Evolutionary conservation across 2,797 vertebrate genomes (phyloP), one percentile per base, ranked within the genome.

Genomic region (Tiaroga cobitis): DNA sequence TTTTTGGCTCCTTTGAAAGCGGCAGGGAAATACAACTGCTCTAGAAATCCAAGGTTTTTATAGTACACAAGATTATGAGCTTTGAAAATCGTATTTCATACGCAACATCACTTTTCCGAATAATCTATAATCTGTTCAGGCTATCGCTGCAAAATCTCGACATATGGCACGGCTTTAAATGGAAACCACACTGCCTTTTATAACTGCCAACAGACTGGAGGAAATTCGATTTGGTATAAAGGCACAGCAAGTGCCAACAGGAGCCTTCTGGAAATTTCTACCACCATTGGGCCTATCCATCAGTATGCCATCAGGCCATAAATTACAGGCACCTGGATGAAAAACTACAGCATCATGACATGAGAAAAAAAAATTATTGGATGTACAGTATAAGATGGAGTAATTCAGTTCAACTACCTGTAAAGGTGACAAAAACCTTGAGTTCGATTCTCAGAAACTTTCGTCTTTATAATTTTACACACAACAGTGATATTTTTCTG

Each of bases 161-260:
- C 56, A 67, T 32, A 70, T 68, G 76, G 73, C 78, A 46, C 24
- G 19, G 61, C 37, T 83, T 37, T 72, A 75, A 70, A 83, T 88
- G 68, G 26, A 85, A 87, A 87, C 65, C 87, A 85, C 54, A 79
- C 81, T 83, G 69, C 86, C 87, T 91, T 89, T 86, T 83, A 59
- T 84, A 82, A 90, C 89, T 87, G 88, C 89, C 89, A 89, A 56
- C 85, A 85, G 88, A 89, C 85, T 92, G 88, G 83, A 87, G 85
- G 90, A 89, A 91, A 90, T 90, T 91, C 87, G 87, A 92, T 92
- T 92, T 90, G 79, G 88, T 88, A 80, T 85, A 86, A 90, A 88
- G 80, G 82, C 67, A 72, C 67, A 26, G 34, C 69, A 37, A 76
- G 80, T 63, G 56, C 83, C 80, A 87, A 81, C 59, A 90, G 73